Evolutionary conservation across 2,113 vertebrate genomes (phyloP).

Genomic region (Pardalotus punctatus): DNA sequence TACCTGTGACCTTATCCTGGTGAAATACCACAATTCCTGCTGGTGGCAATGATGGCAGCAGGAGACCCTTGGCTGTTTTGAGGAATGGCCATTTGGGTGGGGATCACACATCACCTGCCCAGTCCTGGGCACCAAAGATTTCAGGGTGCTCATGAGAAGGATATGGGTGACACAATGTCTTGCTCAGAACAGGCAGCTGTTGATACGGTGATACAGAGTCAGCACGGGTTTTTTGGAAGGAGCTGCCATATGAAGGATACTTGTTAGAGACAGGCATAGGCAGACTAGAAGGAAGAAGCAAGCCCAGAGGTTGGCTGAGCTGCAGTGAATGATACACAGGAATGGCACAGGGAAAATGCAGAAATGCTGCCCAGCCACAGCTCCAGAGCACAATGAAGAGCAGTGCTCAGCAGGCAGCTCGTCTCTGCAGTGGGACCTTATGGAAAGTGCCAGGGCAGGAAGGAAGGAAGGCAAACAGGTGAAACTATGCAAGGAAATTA

Average conservation of each 20-base stretch:
- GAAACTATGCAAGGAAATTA: constrained; percentile 53
- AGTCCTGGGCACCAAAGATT: not conserved
- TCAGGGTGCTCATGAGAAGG: not conserved
- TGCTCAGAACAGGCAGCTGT: not conserved
- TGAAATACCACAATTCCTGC: not conserved
- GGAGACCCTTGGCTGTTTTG: not conserved
- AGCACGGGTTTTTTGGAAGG: not conserved
- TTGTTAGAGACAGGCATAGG: not conserved
- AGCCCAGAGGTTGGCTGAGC: not conserved
- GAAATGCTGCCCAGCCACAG: not conserved
- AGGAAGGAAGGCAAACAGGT: constrained; percentile 35
- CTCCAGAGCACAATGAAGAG: not conserved
- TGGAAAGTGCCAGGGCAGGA: not conserved
- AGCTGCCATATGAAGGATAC: not conserved
- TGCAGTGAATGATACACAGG: not conserved
- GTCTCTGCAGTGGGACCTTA: not conserved
- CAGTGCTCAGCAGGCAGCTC: not conserved
- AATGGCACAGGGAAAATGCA: not conserved
- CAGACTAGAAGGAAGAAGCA: not conserved
- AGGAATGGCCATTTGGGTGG: not conserved
- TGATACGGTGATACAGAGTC: accelerated
- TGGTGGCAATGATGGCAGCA: not conserved
- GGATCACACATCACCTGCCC: not conserved
- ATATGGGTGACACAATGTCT: accelerated
- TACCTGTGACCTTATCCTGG: not conserved